Percentiles rank a stretch among this genome's conserved stretches.
These are phyloP conservation scores for Colinus virginianus DNA, from an alignment of 2,113 vertebrate species.

Conservation along the genomic window DNA sequence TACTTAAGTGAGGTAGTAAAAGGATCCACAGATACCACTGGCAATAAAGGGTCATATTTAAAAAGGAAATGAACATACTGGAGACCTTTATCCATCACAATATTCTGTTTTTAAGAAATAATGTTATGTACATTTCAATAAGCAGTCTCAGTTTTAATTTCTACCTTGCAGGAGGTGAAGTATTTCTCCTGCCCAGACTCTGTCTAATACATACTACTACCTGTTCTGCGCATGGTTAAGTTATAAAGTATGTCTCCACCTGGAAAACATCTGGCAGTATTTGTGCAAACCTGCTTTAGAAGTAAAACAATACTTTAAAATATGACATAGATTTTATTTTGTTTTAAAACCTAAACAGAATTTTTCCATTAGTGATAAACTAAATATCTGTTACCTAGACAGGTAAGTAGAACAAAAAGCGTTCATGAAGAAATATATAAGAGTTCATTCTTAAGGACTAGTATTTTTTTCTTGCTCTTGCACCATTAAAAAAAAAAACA, in stretches of 20 bases:
- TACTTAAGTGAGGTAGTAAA: background rate
- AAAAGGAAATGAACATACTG: background rate
- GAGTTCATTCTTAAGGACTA: background rate
- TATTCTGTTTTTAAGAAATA: background rate
- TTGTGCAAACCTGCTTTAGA: background rate
- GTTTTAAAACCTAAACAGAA: background rate
- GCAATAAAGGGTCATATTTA: background rate
- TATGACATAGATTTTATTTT: background rate
- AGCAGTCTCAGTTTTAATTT: background rate
- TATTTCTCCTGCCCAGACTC: background rate
- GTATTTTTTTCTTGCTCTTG: background rate
- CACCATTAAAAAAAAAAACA: no score
- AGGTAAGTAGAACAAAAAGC: background rate
- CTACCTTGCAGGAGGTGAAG: background rate
- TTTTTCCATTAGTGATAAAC: background rate
- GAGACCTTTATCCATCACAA: background rate
- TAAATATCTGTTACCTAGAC: background rate
- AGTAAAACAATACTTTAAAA: background rate
- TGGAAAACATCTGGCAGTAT: background rate
- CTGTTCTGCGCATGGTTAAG: background rate
- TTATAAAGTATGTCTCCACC: background rate
- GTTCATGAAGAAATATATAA: background rate
- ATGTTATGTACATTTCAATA: rapidly evolving
- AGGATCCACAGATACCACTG: background rate
- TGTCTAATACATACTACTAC: background rate